A percentile compares a stretch with the other conserved stretches of the same genome.
Evolutionary conservation across 2,888 invertebrate genomes (phyloP).

Genomic region (Brachycybe producta): DNA sequence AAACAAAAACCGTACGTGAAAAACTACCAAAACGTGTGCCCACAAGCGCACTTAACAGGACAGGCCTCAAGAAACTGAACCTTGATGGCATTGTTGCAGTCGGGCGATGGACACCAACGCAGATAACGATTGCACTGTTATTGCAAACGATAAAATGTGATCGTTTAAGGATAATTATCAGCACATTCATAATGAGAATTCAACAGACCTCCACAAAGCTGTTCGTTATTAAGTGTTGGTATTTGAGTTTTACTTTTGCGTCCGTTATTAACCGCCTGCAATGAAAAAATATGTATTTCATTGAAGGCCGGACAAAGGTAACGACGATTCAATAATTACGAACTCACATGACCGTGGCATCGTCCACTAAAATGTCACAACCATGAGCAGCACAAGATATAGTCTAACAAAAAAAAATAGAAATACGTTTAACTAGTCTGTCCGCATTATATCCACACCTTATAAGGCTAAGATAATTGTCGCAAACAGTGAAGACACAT

Average conservation of each 20-base stretch:
- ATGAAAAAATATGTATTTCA: slow-evolving; percentile 3
- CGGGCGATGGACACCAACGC: slow-evolving; percentile 96
- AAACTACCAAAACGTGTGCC: slow-evolving; percentile 69
- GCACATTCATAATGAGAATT: background rate
- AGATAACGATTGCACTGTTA: slow-evolving; percentile 82
- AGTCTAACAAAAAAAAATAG: slow-evolving; percentile 50
- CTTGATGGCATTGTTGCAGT: slow-evolving; percentile 91
- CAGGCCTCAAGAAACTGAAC: slow-evolving; percentile 74
- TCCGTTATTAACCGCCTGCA: slow-evolving; percentile 56
- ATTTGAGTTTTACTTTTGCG: slow-evolving; percentile 76
- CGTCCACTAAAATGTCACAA: slow-evolving; percentile 95
- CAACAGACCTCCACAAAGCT: slow-evolving; percentile 83
- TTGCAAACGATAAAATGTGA: background rate
- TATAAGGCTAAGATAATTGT: too few relatives aligned
- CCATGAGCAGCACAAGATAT: slow-evolving; percentile 94
- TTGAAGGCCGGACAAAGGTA: background rate
- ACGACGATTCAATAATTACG: slow-evolving; percentile 13
- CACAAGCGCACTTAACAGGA: slow-evolving; percentile 84
- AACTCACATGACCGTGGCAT: slow-evolving; percentile 81
- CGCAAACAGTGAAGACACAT: too few relatives aligned
- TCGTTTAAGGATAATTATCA: background rate
- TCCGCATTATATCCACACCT: too few relatives aligned
- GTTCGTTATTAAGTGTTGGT: slow-evolving; percentile 94
- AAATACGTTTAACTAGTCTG: too few relatives aligned
- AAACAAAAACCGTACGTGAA: background rate